These are phyloP conservation scores for Sarcophaga rosellei DNA, from an alignment of 2,888 invertebrate genomes.

Conservation along the genomic window DNA sequence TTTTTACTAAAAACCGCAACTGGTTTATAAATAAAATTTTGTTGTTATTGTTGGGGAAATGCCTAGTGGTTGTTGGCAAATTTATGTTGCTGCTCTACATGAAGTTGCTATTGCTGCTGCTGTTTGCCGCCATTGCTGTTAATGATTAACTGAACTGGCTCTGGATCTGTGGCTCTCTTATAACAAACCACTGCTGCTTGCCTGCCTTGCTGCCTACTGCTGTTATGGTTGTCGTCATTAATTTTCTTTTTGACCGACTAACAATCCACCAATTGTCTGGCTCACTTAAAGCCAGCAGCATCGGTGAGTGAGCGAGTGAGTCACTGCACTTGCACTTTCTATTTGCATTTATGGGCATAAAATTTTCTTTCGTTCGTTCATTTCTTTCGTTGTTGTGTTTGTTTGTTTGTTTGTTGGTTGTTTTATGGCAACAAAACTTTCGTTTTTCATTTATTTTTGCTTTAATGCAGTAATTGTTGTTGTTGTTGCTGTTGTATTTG, in stretches of 20 bases:
- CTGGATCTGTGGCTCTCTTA: constrained; percentile 19
- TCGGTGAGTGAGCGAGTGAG: constrained; percentile 38
- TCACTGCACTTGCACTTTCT: constrained; percentile 80
- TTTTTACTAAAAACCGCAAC: constrained; percentile 44
- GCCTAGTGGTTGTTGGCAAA: constrained; percentile 61
- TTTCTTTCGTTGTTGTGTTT: constrained; percentile 17
- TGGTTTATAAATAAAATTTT: constrained; percentile 44
- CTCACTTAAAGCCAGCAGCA: background rate
- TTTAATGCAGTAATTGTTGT: constrained; percentile 6
- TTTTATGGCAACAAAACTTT: constrained; percentile 79
- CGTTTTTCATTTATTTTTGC: constrained; percentile 75
- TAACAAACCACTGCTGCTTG: constrained; percentile 24
- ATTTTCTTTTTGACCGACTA: constrained; percentile 63
- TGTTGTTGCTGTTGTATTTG: background rate
- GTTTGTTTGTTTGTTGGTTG: constrained; percentile 60
- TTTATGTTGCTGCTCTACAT: constrained; percentile 52
- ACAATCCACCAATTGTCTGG: constrained; percentile 36
- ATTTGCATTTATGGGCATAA: constrained; percentile 77
- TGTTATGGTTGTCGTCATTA: constrained; percentile 37
- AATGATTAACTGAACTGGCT: constrained; percentile 55
- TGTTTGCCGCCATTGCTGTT: constrained; percentile 29
- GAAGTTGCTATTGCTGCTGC: constrained; percentile 29
- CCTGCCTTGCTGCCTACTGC: constrained; percentile 30
- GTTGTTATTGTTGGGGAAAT: background rate
- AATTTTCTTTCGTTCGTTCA: constrained; percentile 21